These are phyloP conservation scores for Taphrorychus bicolor DNA, from an alignment of 2,888 invertebrate genomes.

Conservation along the genomic window DNA sequence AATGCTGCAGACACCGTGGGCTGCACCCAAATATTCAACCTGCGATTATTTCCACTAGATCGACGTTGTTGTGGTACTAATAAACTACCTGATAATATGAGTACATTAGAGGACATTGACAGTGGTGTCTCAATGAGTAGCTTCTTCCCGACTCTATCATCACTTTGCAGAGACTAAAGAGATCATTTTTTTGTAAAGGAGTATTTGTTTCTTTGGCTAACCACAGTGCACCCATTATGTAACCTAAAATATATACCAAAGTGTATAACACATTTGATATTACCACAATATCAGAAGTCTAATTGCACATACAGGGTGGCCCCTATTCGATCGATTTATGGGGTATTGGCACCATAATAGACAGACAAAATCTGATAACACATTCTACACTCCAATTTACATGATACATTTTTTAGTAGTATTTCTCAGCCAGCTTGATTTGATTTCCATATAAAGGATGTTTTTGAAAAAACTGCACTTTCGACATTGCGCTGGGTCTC, in stretches of 20 bases:
- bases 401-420: too few relatives aligned
- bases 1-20: constrained; percentile 73
- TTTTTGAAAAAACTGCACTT: too few relatives aligned
- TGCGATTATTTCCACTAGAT: not conserved
- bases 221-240: constrained; percentile 79
- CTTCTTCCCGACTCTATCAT: constrained; percentile 76
- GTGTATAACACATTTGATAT: too few relatives aligned
- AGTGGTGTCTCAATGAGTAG: constrained; percentile 67
- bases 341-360: too few relatives aligned
- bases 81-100: constrained; percentile 65
- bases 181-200: constrained; percentile 60
- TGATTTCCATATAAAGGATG: too few relatives aligned
- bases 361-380: too few relatives aligned
- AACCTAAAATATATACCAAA: constrained; percentile 55
- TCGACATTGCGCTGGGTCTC: too few relatives aligned
- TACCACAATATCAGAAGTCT: too few relatives aligned
- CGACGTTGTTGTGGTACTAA: not conserved
- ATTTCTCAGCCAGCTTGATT: too few relatives aligned
- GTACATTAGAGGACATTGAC: constrained; percentile 78
- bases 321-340: too few relatives aligned
- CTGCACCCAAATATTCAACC: constrained; percentile 75
- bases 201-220: constrained; percentile 66
- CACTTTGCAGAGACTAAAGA: constrained; percentile 71
- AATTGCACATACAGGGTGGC: too few relatives aligned
- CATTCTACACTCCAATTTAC: too few relatives aligned